phyloP scores from a whole-genome alignment of 2,113 vertebrate species.

The Eubucco bourcierii region DNA sequence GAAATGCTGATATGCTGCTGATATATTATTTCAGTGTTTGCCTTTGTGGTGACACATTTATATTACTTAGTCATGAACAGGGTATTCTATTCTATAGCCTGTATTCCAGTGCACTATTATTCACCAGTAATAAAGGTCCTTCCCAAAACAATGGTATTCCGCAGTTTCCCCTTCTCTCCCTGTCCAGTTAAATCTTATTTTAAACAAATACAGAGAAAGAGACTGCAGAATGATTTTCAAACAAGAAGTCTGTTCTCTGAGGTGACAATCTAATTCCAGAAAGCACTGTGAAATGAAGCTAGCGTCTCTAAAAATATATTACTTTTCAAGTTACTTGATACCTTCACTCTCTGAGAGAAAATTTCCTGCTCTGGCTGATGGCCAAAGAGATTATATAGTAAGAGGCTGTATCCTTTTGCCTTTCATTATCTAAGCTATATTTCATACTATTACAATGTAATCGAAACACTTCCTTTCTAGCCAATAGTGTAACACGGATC shows the following conservation, averaged over 20 bases:
- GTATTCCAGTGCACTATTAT: background rate
- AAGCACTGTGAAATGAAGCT: constrained; percentile 44
- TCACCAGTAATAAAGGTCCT: background rate
- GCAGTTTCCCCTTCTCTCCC: background rate
- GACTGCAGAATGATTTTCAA: background rate
- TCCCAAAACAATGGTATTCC: background rate
- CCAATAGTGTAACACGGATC: constrained; percentile 24
- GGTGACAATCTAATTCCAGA: constrained; percentile 56
- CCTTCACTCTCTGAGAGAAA: constrained; percentile 56
- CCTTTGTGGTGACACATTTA: background rate
- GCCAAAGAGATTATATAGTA: constrained; percentile 68
- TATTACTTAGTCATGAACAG: background rate
- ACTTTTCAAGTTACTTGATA: constrained; percentile 65
- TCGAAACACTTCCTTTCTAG: constrained; percentile 62
- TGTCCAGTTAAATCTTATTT: background rate
- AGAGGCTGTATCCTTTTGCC: constrained; percentile 61
- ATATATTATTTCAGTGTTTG: background rate
- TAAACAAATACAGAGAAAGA: background rate
- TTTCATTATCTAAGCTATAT: constrained; percentile 60
- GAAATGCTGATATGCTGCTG: background rate
- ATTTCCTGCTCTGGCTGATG: constrained; percentile 70
- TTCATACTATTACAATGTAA: constrained; percentile 69
- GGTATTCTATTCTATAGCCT: background rate
- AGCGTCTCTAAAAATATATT: constrained; percentile 56
- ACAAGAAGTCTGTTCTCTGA: constrained; percentile 25